phyloP scores from a whole-genome alignment of 2,113 vertebrate species.

The Crotalus horridus region DNA sequence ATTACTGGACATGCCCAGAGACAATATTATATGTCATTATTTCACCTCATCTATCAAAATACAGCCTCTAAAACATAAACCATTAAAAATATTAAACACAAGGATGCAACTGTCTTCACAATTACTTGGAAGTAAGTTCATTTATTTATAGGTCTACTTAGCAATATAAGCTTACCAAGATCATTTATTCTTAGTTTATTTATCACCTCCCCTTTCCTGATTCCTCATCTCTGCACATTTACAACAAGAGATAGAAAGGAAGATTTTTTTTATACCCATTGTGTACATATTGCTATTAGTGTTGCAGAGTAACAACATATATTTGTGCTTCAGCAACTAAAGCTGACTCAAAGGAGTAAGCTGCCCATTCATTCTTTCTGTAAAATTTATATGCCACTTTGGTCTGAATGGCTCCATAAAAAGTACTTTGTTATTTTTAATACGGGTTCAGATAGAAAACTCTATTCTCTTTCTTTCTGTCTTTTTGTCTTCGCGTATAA shows the following conservation, averaged over 20 bases:
- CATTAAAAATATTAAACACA: neutral
- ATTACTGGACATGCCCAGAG: neutral
- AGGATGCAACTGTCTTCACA: neutral
- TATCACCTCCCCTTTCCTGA: neutral
- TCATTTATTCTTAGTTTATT: neutral
- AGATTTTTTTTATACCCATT: neutral
- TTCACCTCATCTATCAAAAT: neutral
- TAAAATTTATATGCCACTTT: neutral
- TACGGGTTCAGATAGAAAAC: neutral
- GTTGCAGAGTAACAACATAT: neutral
- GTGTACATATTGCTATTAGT: neutral
- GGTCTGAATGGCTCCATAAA: neutral
- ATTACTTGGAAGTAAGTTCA: neutral
- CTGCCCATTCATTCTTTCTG: neutral
- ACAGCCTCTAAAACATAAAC: neutral
- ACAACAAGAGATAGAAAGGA: neutral
- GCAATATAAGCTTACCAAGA: neutral
- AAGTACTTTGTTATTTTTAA: neutral
- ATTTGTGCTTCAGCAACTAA: neutral
- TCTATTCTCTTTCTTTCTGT: conserved; percentile 8
- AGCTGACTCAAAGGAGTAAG: neutral
- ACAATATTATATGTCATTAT: neutral
- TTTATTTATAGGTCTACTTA: neutral
- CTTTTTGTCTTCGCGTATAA: neutral
- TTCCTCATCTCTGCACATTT: neutral